Conservation (phyloP, 2,113 vertebrate species). For the Scortum barcoo region DNA sequence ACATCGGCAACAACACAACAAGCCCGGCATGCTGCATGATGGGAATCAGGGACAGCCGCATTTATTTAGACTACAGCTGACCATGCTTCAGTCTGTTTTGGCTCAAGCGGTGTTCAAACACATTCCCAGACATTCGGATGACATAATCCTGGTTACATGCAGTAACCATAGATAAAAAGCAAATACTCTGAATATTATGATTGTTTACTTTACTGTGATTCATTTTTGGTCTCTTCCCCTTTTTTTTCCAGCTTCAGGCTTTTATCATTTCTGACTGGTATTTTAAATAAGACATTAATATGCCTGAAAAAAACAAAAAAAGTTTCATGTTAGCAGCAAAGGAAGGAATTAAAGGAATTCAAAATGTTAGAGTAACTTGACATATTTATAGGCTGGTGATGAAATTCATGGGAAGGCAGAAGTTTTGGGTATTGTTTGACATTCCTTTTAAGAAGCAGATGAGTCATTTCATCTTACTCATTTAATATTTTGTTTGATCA, state of each 20-base stretch:
- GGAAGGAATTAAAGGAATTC: background rate
- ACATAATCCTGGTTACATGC: background rate
- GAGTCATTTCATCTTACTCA: background rate
- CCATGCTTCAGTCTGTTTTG: conserved; percentile 41
- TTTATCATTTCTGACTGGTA: background rate
- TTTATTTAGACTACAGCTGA: conserved; percentile 61
- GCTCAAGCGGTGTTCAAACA: conserved; percentile 20
- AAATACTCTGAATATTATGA: background rate
- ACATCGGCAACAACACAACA: conserved; percentile 41
- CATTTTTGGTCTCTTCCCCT: background rate
- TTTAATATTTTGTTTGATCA: background rate
- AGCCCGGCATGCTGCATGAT: conserved; percentile 2
- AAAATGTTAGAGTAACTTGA: background rate
- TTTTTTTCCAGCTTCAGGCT: background rate
- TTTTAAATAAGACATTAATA: background rate
- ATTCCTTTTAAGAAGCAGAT: background rate
- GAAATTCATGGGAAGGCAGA: background rate
- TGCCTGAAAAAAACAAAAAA: background rate
- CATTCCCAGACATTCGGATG: conserved; percentile 23
- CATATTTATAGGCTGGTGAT: background rate
- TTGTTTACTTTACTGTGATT: background rate
- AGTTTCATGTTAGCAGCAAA: too few relatives aligned
- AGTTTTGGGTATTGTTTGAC: background rate
- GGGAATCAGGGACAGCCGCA: conserved; percentile 26
- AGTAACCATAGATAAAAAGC: background rate